These are phyloP conservation scores for Callipepla squamata DNA, from an alignment of 2,113 vertebrate genomes.

Conservation along the genomic window DNA sequence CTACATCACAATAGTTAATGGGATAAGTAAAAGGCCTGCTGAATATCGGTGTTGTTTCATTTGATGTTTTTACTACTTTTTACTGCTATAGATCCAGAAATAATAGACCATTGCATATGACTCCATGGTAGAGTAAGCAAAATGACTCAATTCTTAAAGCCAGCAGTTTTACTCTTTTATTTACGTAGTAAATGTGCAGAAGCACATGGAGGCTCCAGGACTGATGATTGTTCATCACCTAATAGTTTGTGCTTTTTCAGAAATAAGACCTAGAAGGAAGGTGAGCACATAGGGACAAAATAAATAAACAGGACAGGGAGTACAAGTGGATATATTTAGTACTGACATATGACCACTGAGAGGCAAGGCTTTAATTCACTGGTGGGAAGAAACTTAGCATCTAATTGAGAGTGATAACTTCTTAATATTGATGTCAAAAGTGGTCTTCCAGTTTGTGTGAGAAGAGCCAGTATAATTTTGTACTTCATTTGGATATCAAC, in stretches of 20 bases:
- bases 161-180: not conserved
- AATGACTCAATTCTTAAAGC: not conserved
- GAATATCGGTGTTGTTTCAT: not conserved
- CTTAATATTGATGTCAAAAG: not conserved
- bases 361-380: not conserved
- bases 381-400: not conserved
- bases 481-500: not conserved
- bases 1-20: not conserved
- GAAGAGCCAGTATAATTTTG: not conserved
- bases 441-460: not conserved
- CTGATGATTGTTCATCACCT: not conserved
- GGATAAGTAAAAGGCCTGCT: not conserved
- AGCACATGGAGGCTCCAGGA: rapidly evolving
- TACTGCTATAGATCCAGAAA: not conserved
- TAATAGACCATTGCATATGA: not conserved
- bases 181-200: not conserved
- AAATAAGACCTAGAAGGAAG: not conserved
- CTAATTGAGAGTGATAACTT: not conserved
- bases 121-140: not conserved
- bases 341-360: not conserved
- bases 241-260: not conserved
- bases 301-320: not conserved
- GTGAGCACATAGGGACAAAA: rapidly evolving
- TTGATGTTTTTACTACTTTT: not conserved
- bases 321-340: not conserved